Base-by-base conservation (phyloP, 2,888 invertebrate species). In the Lysandra bellargus region DNA sequence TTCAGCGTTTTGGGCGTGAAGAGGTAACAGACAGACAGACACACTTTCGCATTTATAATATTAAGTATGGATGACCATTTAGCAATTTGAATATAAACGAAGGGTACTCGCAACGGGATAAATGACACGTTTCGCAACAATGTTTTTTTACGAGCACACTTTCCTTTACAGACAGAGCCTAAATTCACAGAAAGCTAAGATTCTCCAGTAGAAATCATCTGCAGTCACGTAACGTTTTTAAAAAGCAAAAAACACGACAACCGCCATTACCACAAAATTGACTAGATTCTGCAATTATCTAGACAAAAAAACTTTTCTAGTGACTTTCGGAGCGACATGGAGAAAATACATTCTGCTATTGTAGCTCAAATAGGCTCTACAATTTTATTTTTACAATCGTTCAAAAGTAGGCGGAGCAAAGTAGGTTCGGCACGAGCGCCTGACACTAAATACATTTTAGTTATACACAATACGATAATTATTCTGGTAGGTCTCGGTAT, bases 211-310 rank as follows among this genome's bases (percentile, higher is more conserved):
- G 30, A 69, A 69, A 69, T 33, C 4, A 69, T 69, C 69, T 69
- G 30, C 64, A 69, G 33, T 69, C 5, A 69, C 75, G 75, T 44
- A 75, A 75, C 49, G 7, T 49, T 74, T 74, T 23, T 23, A 75
- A 75, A 23, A 75, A 44, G 7, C 1, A 44, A 57, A 17, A 57
- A 33, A 33, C 40, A 40, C 6, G 44, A 4, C 75, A 23, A 30
- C 44, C 7, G 44, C 49, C 75, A 49, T 75, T 75, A 75, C 75
- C 75, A 44, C 49, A 75, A 75, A 74, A 49, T 75, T 49, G 30
- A 49, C 49, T 23, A 75, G 33, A 12, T 74, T 75, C 44, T 44
- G 75, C 49, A 44, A 75, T 75, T 75, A 75, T 44, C 40, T 30
- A 23, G 49, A 76, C 57, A 76, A 76, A 76, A 76, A 76, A 57